Evolutionary conservation across 2,113 vertebrate species (phyloP).

Genomic region (Tamias sibiricus): DNA sequence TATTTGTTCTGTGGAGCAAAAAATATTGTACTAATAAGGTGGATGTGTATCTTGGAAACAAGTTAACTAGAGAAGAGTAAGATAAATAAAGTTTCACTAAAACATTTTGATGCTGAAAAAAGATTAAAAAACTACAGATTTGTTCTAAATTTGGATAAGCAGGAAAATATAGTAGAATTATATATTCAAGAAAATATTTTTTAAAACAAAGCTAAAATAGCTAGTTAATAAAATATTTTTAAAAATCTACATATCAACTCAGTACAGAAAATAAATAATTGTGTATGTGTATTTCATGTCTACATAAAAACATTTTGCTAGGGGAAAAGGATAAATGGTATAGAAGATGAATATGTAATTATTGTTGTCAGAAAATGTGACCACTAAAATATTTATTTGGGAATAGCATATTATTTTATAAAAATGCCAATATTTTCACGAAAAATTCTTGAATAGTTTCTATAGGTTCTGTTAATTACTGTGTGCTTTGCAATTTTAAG

Average conservation of each 20-base stretch:
- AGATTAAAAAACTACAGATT: background rate
- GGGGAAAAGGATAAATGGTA: background rate
- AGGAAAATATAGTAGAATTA: background rate
- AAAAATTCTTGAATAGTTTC: background rate
- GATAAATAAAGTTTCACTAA: background rate
- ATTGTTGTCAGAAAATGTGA: background rate
- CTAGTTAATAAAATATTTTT: background rate
- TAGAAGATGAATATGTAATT: background rate
- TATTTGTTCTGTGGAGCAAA: background rate
- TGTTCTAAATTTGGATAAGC: background rate
- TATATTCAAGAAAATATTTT: background rate
- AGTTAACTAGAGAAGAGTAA: no score
- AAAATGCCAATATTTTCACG: background rate
- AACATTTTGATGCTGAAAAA: no score
- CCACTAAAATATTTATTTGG: background rate
- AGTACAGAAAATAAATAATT: background rate
- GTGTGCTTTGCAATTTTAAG: background rate
- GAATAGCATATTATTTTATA: background rate
- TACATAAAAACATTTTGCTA: background rate
- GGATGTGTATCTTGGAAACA: no score
- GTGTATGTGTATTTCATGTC: no score
- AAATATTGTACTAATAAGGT: background rate
- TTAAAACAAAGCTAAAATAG: background rate
- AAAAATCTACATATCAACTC: background rate
- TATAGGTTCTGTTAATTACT: background rate